A percentile compares a stretch with the other conserved stretches of the same genome.
phyloP scores from a whole-genome alignment of 2,797 vertebrate genomes.

The Graptemys geographica region DNA sequence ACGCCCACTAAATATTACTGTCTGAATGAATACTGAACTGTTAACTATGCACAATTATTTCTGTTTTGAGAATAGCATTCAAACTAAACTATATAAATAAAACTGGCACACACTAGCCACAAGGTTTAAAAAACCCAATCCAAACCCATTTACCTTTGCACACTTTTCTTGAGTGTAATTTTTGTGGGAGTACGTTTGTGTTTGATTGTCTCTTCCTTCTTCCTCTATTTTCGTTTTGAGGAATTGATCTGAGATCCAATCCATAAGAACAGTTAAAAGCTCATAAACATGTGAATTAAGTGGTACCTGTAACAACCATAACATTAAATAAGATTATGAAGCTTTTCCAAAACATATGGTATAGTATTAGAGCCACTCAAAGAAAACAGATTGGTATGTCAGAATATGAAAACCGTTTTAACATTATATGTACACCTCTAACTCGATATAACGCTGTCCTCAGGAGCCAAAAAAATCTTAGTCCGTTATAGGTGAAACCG shows the following conservation, averaged over 20 bases:
- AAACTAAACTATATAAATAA: background rate
- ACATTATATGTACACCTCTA: background rate
- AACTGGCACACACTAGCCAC: background rate
- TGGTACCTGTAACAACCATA: conserved; percentile 74
- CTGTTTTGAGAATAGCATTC: background rate
- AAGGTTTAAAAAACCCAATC: background rate
- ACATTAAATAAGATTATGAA: background rate
- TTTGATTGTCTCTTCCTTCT: conserved; percentile 59
- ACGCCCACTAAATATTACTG: background rate
- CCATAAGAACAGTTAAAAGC: conserved; percentile 85
- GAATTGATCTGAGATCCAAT: conserved; percentile 88
- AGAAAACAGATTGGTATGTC: background rate
- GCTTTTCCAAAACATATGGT: conserved; percentile 5
- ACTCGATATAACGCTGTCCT: too few relatives aligned
- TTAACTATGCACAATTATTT: background rate
- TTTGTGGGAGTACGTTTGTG: conserved; percentile 39
- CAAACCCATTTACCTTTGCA: conserved; percentile 79
- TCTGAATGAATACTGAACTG: background rate
- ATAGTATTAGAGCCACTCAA: background rate
- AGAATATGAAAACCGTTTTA: background rate
- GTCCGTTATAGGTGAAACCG: too few relatives aligned
- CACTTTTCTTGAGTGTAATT: conserved; percentile 83
- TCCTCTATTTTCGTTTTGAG: conserved; percentile 75
- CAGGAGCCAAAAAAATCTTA: too few relatives aligned
- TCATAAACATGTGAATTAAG: conserved; percentile 79